Evolutionary conservation across 2,113 vertebrate genomes (phyloP).

Genomic region (Ciconia boyciana): DNA sequence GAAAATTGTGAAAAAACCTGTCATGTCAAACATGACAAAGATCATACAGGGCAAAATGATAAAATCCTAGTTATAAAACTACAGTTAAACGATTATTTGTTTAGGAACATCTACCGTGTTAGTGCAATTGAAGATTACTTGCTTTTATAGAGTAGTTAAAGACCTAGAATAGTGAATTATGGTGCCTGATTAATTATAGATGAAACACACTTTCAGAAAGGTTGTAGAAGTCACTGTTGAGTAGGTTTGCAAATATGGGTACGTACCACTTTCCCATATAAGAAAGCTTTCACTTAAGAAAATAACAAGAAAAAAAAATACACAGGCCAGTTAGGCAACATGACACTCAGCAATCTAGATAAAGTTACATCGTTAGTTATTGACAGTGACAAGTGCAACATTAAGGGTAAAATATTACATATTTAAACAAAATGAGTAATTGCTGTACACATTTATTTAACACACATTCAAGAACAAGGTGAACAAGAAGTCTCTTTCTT

Average conservation of each 20-base stretch:
- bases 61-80: neutral
- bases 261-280: neutral
- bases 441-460: neutral
- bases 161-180: neutral
- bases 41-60: neutral
- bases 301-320: neutral
- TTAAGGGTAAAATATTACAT: neutral
- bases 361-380: neutral
- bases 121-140: neutral
- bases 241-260: neutral
- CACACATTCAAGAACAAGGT: neutral
- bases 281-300: neutral
- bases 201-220: neutral
- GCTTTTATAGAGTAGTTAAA: neutral
- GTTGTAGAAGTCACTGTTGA: neutral
- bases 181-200: neutral
- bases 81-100: neutral
- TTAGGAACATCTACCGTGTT: neutral
- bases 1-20: neutral
- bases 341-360: neutral
- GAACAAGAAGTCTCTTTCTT: neutral
- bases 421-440: constrained; percentile 17
- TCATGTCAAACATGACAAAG: neutral
- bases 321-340: neutral
- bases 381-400: neutral